Base-by-base conservation (phyloP, 2,797 vertebrate genomes). In the Neosilurus hyrtlii region DNA sequence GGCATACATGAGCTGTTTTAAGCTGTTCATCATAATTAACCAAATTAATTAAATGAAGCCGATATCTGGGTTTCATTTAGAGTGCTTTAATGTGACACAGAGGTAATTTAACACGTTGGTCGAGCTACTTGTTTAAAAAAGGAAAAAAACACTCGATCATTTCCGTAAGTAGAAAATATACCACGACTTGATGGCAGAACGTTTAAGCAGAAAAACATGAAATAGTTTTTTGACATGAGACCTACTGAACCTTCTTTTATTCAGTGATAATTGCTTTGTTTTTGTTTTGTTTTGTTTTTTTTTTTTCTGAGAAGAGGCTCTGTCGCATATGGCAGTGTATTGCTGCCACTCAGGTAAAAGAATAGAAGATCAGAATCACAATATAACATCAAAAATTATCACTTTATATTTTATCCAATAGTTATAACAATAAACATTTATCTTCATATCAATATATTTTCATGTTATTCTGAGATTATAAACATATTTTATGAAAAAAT, bases 21-120 rank as follows among this genome's bases (percentile, higher is more conserved):
- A 85, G 83, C 82, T 57, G 71, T 76, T 80, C 78, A 49, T 82
- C 66, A 74, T 86, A 84, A 88, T 82, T 66, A 86, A 66, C 49
- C 57, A 57, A 82, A 84, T 84, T 81, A 87, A 87, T 86, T 78
- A 85, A 82, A 84, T 56, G 62, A 76, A 71, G 82, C 86, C 51
- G 82, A 86, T 87, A 78, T 84, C 84, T 86, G 54, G 26, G 73
- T 84, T 87, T 86, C 68, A 84, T 86, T 87, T 82, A 74, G 82
- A 66, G 15, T 79, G 87, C 61, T 84, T 72, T 82, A 85, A 86
- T 80, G 76, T 80, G 86, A 88, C 83, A 79, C 79, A 43, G 56
- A 87, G 80, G 80, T 83, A 75, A 86, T 87, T 84, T 72, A 87
- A 84, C 86, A 83, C 61, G 79, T 67, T 59, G 24, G 82, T 24